Evolutionary conservation across 2,113 vertebrate species (phyloP).

Genomic region (Monopterus albus): DNA sequence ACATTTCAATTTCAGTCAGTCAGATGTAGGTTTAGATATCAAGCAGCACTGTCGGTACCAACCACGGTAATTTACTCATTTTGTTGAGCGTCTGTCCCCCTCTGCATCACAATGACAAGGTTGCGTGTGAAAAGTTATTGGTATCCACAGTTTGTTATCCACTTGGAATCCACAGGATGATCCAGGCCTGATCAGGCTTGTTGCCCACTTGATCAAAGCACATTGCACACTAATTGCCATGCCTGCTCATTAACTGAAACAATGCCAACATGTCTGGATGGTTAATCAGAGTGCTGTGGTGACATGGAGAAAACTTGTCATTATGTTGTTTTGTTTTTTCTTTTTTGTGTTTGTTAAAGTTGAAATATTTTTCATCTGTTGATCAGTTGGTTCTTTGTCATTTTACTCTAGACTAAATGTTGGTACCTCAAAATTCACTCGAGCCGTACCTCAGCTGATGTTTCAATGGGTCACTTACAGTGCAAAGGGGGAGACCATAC

Average conservation of each 20-base stretch:
- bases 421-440: slow-evolving; percentile 91
- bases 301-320: slow-evolving; percentile 88
- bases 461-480: slow-evolving; percentile 82
- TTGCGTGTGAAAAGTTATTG: background rate
- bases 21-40: slow-evolving; percentile 21
- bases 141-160: slow-evolving; percentile 3
- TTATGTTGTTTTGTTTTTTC: slow-evolving; percentile 66
- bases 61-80: slow-evolving; percentile 8
- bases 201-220: slow-evolving; percentile 28
- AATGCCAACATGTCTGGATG: slow-evolving; percentile 64
- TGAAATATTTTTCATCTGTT: slow-evolving; percentile 71
- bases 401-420: slow-evolving; percentile 81
- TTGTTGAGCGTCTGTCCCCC: slow-evolving; percentile 22
- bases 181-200: slow-evolving; percentile 26
- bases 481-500: slow-evolving; percentile 73
- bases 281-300: slow-evolving; percentile 54
- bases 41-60: slow-evolving; percentile 5
- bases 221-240: background rate
- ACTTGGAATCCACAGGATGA: background rate
- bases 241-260: slow-evolving; percentile 18
- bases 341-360: slow-evolving; percentile 56
- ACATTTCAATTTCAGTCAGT: slow-evolving; percentile 70
- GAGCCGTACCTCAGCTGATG: slow-evolving; percentile 88
- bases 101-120: slow-evolving; percentile 39
- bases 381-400: slow-evolving; percentile 75